Conservation (phyloP, 1,140 invertebrate genomes). For the Drosophila bocki region DNA sequence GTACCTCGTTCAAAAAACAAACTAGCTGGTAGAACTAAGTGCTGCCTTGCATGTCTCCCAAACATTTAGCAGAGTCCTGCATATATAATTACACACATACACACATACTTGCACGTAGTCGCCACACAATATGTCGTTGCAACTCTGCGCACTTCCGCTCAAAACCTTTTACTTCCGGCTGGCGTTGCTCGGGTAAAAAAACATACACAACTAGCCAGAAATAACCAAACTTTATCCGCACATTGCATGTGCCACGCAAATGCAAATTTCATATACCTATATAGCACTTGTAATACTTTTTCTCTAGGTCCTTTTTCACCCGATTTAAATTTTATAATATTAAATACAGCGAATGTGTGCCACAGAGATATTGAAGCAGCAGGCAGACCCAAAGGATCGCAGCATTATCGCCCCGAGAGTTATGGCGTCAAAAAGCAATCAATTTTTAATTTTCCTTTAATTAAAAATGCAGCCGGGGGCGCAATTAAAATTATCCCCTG, state of each 20-base stretch:
- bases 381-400: background rate
- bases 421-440: constrained; percentile 80
- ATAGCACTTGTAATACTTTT: constrained; percentile 14
- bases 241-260: constrained; percentile 75
- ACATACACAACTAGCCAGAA: constrained; percentile 58
- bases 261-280: constrained; percentile 40
- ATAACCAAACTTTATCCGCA: constrained; percentile 54
- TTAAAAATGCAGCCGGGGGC: constrained; percentile 70
- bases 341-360: constrained; percentile 43
- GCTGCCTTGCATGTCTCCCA: constrained; percentile 51
- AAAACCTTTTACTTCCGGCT: constrained; percentile 78
- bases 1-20: constrained; percentile 61
- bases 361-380: constrained; percentile 39
- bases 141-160: constrained; percentile 73
- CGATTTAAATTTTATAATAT: constrained; percentile 40
- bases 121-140: constrained; percentile 57
- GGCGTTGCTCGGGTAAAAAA: constrained; percentile 54
- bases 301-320: constrained; percentile 4
- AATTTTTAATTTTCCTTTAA: constrained; percentile 82
- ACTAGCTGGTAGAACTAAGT: constrained; percentile 45
- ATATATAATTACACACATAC: constrained; percentile 67
- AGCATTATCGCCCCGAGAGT: constrained; percentile 52
- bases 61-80: constrained; percentile 60
- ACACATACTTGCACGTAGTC: constrained; percentile 8
- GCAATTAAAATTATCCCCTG: constrained; percentile 69